Base-by-base conservation (phyloP, 1,140 invertebrate species). In the Papilio machaon region DNA sequence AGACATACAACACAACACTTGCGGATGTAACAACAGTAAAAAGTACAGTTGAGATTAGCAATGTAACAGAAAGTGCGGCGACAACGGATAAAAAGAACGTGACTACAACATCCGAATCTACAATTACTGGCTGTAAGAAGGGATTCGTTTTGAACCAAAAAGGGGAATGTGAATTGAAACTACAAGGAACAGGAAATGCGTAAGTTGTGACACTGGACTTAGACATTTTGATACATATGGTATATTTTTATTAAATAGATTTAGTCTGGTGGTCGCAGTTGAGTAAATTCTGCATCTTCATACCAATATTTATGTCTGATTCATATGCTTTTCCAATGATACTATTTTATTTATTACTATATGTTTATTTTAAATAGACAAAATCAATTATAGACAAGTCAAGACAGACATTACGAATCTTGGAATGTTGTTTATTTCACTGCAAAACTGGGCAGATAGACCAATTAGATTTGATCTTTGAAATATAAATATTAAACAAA, bases 141-240 rank as follows among this genome's bases (percentile, higher is more conserved):
- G 94, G 94, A 17, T 95, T 92, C 84, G 84, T 91, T 52, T 81
- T 91, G 75, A 94, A 95, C 83, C 80, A 88, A 70, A 91, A 92
- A 85, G 94, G 93, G 77, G 89, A 91, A 54, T 95, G 94, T 80
- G 91, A 94, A 84, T 83, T 92, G 19, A 92, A 91, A 87, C 79
- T 91, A 30, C 91, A 91, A 84, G 88, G 85, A 80, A 86, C 89
- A 35, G 89, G 88, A 82, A 92, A 95, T 83, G 91, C 90, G 91
- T 93, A 88, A 93, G 92, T 91, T 78, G 0, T 35, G 13, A 67
- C 30, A 35, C 15, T 35, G n/a, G 58, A 60, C 10, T 52, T 17
- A 52, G 15, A 52, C 15, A 17, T 52, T 15, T 52, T 52, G 17
- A 52, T 43, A 43, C 38, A 43, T 43, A 43, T 43, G 2, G 23